Percentiles rank a stretch among this genome's conserved stretches.
Conservation (phyloP, 2,797 vertebrate species). For the Perodicticus potto region DNA sequence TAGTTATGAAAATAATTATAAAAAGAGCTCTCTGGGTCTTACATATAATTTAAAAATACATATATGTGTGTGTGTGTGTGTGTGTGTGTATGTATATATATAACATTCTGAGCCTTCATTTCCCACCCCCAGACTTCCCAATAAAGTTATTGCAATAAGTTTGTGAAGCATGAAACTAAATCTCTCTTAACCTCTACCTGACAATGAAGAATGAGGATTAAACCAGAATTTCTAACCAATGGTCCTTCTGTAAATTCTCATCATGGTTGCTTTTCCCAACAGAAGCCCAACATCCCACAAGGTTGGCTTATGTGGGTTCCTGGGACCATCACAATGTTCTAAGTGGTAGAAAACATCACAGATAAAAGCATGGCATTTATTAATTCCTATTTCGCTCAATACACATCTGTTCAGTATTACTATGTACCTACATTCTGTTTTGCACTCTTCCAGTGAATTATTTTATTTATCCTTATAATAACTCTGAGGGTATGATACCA, state of each 20-base stretch:
- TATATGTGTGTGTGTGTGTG: neutral
- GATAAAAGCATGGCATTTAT: neutral
- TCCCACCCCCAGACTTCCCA: slow-evolving; percentile 37
- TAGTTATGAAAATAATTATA: slow-evolving; percentile 77
- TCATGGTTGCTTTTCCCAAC: neutral
- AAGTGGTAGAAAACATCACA: neutral
- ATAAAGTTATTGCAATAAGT: slow-evolving; percentile 56
- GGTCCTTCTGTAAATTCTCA: too few relatives aligned
- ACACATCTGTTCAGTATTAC: neutral
- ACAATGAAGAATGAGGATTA: neutral
- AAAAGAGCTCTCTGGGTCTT: slow-evolving; percentile 50
- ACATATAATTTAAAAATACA: slow-evolving; percentile 66
- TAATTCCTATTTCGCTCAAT: neutral
- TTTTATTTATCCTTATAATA: neutral
- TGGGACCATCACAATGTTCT: too few relatives aligned
- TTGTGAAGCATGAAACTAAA: neutral
- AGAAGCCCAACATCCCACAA: too few relatives aligned
- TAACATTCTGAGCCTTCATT: slow-evolving; percentile 25
- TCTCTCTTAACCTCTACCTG: neutral
- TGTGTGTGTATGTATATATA: too few relatives aligned
- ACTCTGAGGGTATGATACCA: neutral
- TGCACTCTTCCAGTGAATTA: neutral
- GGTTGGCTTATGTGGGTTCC: fast-evolving
- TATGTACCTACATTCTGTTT: neutral
- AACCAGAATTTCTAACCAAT: neutral